Evolutionary conservation across 1,140 invertebrate species (phyloP).

Genomic region (Armadillidium nasatum): DNA sequence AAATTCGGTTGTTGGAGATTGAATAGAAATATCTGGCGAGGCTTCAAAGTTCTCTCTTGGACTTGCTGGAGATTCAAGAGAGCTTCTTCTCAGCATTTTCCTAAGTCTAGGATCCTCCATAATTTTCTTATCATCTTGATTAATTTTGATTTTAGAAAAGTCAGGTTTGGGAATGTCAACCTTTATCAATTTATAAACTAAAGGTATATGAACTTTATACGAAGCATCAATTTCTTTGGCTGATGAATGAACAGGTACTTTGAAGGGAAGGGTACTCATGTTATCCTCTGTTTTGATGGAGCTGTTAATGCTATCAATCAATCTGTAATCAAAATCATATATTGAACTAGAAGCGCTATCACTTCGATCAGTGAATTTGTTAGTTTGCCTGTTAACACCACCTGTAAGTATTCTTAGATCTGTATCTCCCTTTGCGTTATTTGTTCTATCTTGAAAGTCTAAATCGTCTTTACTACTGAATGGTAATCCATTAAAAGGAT

Average conservation of each 20-base stretch:
- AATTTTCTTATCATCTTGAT: constrained; percentile 63
- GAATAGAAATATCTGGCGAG: constrained; percentile 23
- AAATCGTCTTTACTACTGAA: constrained; percentile 4
- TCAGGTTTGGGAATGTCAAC: constrained; percentile 67
- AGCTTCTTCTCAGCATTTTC: constrained; percentile 34
- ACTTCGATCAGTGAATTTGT: constrained; percentile 18
- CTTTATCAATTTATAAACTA: constrained; percentile 61
- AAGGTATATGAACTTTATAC: constrained; percentile 66
- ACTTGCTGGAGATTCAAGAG: constrained; percentile 30
- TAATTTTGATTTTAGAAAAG: constrained; percentile 66
- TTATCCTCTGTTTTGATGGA: constrained; percentile 28
- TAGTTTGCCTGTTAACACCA: constrained; percentile 20
- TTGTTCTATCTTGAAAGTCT: constrained; percentile 24
- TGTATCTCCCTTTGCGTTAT: constrained; percentile 35
- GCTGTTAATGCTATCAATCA: constrained; percentile 45
- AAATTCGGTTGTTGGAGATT: constrained; percentile 5
- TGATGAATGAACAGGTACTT: constrained; percentile 66
- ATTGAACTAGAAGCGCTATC: constrained; percentile 43
- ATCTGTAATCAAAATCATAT: constrained; percentile 68
- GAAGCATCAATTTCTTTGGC: constrained; percentile 80
- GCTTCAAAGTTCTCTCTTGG: constrained; percentile 31
- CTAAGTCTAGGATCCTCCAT: constrained; percentile 36
- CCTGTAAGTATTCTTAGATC: constrained; percentile 39
- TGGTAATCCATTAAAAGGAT: constrained; percentile 9
- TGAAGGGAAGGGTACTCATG: constrained; percentile 68